Percentiles rank a stretch among this genome's conserved stretches.
Conservation (phyloP, 2,113 vertebrate genomes). For the Entelurus aequoreus region DNA sequence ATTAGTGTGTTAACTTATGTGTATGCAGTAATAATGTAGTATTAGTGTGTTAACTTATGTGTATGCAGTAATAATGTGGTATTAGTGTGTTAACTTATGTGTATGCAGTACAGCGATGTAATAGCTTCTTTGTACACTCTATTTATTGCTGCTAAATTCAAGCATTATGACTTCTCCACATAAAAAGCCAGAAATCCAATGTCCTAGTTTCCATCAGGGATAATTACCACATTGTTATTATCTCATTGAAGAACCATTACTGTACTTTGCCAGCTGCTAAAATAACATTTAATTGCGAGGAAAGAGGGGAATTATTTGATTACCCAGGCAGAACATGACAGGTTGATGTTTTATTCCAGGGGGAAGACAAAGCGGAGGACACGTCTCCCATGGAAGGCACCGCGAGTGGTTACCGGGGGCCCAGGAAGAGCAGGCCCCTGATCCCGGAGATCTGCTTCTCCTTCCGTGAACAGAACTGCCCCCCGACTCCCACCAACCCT, state of each 20-base stretch:
- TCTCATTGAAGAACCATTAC: constrained; percentile 1
- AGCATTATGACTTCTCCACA: neutral
- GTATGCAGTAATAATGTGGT: no score
- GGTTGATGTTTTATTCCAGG: constrained; percentile 53
- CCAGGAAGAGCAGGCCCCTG: constrained; percentile 76
- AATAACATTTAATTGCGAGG: neutral
- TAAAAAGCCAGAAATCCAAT: neutral
- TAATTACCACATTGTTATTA: neutral
- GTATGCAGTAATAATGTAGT: no score
- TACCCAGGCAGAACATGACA: neutral
- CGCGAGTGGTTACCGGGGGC: constrained; percentile 1
- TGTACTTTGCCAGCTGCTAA: neutral
- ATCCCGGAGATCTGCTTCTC: constrained; percentile 96
- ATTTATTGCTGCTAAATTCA: neutral
- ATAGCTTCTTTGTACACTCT: neutral
- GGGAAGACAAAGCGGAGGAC: constrained; percentile 75
- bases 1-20: no score
- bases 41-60: no score
- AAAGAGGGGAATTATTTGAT: neutral
- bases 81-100: no score
- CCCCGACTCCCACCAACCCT: constrained; percentile 82
- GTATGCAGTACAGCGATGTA: neutral
- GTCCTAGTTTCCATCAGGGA: neutral
- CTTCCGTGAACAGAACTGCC: constrained; percentile 85
- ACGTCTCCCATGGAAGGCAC: constrained; percentile 11